Conservation (phyloP, 2,888 invertebrate genomes). For the Himalopsyche tibetana region DNA sequence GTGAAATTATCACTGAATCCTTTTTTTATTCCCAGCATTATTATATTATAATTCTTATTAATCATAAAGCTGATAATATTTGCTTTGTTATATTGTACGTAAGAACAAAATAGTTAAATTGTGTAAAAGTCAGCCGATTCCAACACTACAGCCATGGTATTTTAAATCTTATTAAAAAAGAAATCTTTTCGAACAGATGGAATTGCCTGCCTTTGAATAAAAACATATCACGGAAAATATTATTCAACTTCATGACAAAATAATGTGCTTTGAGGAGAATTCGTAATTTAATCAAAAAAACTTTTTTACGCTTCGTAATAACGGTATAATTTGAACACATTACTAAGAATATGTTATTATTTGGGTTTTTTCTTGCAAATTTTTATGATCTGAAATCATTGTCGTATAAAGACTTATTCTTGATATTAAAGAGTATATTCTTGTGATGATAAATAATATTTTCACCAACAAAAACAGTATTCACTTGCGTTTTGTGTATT, state of each 20-base stretch:
- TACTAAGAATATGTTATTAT: neutral
- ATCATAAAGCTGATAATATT: too few relatives aligned
- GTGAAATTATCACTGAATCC: too few relatives aligned
- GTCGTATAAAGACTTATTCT: neutral
- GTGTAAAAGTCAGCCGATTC: neutral
- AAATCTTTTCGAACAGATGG: neutral
- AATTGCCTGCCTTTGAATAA: neutral
- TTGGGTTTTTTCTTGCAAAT: neutral
- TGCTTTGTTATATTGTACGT: too few relatives aligned
- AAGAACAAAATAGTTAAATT: too few relatives aligned
- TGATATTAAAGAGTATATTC: too few relatives aligned
- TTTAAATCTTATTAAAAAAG: slow-evolving; percentile 3
- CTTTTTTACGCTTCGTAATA: neutral
- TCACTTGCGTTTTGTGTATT: too few relatives aligned
- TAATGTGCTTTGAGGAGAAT: neutral
- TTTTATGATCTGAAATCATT: neutral
- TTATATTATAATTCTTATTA: too few relatives aligned
- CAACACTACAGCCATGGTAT: neutral
- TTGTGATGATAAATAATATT: too few relatives aligned
- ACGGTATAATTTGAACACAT: neutral
- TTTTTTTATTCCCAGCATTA: too few relatives aligned
- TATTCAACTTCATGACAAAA: neutral
- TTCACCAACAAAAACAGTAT: too few relatives aligned
- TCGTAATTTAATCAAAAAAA: slow-evolving; percentile 5
- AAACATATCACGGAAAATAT: slow-evolving; percentile 30